Conservation (phyloP, 1,140 invertebrate genomes). For the Sesamia nonagrioides region DNA sequence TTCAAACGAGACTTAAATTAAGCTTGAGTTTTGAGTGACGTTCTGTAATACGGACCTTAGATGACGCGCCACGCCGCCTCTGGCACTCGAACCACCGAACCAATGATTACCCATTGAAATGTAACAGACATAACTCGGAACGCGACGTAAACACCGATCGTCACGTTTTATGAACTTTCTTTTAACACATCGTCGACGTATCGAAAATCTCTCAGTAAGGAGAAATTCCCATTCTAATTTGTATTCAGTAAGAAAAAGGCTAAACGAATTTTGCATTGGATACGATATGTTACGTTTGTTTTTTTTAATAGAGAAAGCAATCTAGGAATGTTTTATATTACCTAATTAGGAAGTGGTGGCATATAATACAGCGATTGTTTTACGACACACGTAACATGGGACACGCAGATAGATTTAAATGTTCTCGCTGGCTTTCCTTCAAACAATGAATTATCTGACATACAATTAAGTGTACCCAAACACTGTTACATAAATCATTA, state of each 20-base stretch:
- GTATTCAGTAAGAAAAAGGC: constrained; percentile 72
- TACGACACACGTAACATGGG: neutral
- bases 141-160: constrained; percentile 43
- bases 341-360: constrained; percentile 55
- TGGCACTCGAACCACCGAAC: neutral
- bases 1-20: no score
- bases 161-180: constrained; percentile 69
- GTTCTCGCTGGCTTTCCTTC: neutral
- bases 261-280: constrained; percentile 68
- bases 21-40: no score
- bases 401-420: neutral
- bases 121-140: constrained; percentile 48
- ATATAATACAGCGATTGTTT: constrained; percentile 12
- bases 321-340: constrained; percentile 52
- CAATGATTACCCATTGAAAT: constrained; percentile 50
- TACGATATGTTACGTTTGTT: constrained; percentile 71
- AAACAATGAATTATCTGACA: constrained; percentile 17
- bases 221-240: constrained; percentile 80
- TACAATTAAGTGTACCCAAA: constrained; percentile 28
- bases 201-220: constrained; percentile 74
- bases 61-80: neutral
- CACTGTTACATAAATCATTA: constrained; percentile 45
- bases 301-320: constrained; percentile 72
- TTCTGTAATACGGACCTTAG: no score
- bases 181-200: constrained; percentile 59